Percentiles rank a stretch among this genome's conserved stretches.
These are phyloP conservation scores for Sphaeridia pumilis DNA, from an alignment of 2,888 invertebrate species.

Conservation along the genomic window DNA sequence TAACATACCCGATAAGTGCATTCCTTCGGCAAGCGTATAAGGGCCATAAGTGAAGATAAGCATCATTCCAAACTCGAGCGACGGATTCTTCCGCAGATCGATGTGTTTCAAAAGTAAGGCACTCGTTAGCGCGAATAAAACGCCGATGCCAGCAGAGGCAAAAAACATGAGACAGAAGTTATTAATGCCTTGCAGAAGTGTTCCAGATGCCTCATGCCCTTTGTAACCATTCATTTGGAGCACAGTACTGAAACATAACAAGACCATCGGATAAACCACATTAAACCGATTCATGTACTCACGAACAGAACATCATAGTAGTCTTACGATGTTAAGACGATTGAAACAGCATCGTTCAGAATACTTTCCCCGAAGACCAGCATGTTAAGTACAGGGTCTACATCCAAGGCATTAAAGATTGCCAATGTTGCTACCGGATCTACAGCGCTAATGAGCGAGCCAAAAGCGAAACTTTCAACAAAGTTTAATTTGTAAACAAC, in stretches of 20 bases:
- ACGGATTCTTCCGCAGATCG: slow-evolving; percentile 92
- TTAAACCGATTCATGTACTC: no score
- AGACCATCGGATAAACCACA: no score
- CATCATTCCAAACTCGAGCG: slow-evolving; percentile 97
- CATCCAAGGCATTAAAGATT: slow-evolving; percentile 93
- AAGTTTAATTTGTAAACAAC: slow-evolving; percentile 79
- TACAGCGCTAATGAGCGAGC: slow-evolving; percentile 93
- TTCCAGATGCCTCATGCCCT: slow-evolving; percentile 54
- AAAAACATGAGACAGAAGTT: slow-evolving; percentile 93
- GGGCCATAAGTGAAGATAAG: slow-evolving; percentile 96
- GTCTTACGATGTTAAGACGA: slow-evolving; percentile 78
- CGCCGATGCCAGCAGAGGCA: slow-evolving; percentile 94
- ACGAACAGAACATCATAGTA: no score
- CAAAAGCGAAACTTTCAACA: slow-evolving; percentile 97
- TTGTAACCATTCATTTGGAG: slow-evolving; percentile 38
- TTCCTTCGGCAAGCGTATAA: slow-evolving; percentile 93
- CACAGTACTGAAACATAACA: slow-evolving; percentile 35
- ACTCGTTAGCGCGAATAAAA: slow-evolving; percentile 83
- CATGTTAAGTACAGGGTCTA: slow-evolving; percentile 97
- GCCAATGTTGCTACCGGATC: slow-evolving; percentile 99
- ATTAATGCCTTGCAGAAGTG: slow-evolving; percentile 74
- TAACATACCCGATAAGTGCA: slow-evolving; percentile 69
- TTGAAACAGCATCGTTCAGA: slow-evolving; percentile 95
- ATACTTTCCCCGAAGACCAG: slow-evolving; percentile 95
- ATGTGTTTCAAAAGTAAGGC: slow-evolving; percentile 87